Conservation (phyloP, 2,113 vertebrate genomes). For the Tinamus guttatus region DNA sequence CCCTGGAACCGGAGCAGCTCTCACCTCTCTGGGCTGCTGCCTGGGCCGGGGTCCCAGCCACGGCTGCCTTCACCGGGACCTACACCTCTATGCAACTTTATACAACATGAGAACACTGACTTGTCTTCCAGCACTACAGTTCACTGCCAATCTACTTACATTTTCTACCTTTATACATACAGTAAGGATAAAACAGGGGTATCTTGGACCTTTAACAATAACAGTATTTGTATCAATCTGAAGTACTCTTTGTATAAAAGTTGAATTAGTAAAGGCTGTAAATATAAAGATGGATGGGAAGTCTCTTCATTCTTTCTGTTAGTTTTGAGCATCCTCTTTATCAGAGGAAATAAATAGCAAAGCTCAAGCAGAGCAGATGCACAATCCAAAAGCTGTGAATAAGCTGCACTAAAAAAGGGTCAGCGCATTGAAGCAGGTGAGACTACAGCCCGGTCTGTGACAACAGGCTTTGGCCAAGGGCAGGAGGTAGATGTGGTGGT, state of each 20-base stretch:
- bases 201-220: neutral
- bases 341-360: neutral
- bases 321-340: neutral
- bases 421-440: rapidly evolving
- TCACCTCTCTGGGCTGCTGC: no score
- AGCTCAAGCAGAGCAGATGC: neutral
- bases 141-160: slow-evolving; percentile 29
- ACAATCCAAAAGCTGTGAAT: rapidly evolving
- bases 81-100: slow-evolving; percentile 68
- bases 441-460: no score
- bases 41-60: neutral
- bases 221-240: slow-evolving; percentile 47
- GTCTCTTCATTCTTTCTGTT: neutral
- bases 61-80: slow-evolving; percentile 39
- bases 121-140: slow-evolving; percentile 54
- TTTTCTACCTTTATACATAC: slow-evolving; percentile 55
- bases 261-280: slow-evolving; percentile 51
- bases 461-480: neutral
- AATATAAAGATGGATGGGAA: rapidly evolving
- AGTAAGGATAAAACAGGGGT: neutral
- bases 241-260: slow-evolving; percentile 54
- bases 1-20: no score
- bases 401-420: rapidly evolving
- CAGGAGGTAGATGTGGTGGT: neutral
- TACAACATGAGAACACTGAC: neutral